Evolutionary conservation across 2,888 invertebrate genomes (phyloP).

Genomic region (Catocala nupta): DNA sequence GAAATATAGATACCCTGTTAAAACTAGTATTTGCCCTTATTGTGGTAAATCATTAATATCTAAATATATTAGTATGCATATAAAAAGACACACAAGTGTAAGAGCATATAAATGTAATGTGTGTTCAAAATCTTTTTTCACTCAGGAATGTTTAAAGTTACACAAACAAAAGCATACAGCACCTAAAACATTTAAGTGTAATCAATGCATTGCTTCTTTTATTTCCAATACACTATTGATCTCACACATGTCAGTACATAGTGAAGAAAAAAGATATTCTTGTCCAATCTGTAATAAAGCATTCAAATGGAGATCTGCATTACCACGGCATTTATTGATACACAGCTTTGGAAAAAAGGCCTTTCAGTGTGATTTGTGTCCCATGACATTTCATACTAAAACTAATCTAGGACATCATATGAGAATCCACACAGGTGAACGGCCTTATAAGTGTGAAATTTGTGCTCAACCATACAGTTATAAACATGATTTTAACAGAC

Average conservation of each 20-base stretch:
- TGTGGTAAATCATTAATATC: slow-evolving; percentile 65
- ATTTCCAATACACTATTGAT: slow-evolving; percentile 32
- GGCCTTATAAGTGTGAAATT: slow-evolving; percentile 76
- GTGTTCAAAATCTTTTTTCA: slow-evolving; percentile 61
- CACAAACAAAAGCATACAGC: slow-evolving; percentile 52
- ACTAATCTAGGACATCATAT: slow-evolving; percentile 61
- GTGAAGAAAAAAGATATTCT: slow-evolving; percentile 50
- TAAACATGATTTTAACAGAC: slow-evolving; percentile 75
- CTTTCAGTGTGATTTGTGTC: slow-evolving; percentile 66
- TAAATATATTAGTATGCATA: slow-evolving; percentile 57
- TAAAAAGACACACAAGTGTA: slow-evolving; percentile 63
- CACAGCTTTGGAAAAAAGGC: slow-evolving; percentile 66
- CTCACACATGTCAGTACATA: slow-evolving; percentile 50
- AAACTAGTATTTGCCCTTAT: slow-evolving; percentile 62
- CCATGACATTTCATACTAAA: slow-evolving; percentile 63
- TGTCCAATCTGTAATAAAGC: slow-evolving; percentile 69
- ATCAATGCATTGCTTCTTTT: slow-evolving; percentile 65
- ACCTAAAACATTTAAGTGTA: slow-evolving; percentile 60
- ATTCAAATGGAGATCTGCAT: slow-evolving; percentile 55
- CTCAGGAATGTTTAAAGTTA: not conserved
- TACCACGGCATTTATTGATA: slow-evolving; percentile 57
- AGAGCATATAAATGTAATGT: slow-evolving; percentile 64
- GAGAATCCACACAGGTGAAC: slow-evolving; percentile 74
- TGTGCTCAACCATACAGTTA: slow-evolving; percentile 79
- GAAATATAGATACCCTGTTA: slow-evolving; percentile 14